Evolutionary conservation across 2,888 invertebrate species (phyloP).

Genomic region (Drosophila kanekoi): DNA sequence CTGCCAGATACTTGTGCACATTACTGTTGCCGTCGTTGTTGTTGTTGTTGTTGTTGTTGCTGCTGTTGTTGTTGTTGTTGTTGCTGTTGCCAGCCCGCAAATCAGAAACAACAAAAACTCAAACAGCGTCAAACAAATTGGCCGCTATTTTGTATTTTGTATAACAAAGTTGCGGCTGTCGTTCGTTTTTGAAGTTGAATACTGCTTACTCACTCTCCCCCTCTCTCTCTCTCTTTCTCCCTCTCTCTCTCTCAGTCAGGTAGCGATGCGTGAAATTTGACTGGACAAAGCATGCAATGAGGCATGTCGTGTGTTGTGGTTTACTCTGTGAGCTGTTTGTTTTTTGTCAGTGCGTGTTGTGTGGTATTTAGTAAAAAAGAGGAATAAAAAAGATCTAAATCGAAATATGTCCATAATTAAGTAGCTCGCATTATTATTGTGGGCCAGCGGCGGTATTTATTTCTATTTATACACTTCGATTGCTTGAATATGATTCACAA

Average conservation of each 20-base stretch:
- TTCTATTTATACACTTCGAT: slow-evolving; percentile 14
- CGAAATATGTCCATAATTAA: slow-evolving; percentile 28
- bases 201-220: not conserved
- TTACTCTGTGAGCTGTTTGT: slow-evolving; percentile 22
- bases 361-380: slow-evolving; percentile 25
- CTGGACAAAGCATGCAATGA: slow-evolving; percentile 67
- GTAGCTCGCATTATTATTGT: slow-evolving; percentile 22
- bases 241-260: slow-evolving; percentile 15
- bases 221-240: not conserved
- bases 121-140: slow-evolving; percentile 62
- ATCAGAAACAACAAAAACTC: slow-evolving; percentile 43
- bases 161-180: slow-evolving; percentile 68
- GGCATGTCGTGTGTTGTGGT: slow-evolving; percentile 46
- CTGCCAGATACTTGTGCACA: slow-evolving; percentile 32
- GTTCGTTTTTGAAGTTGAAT: slow-evolving; percentile 29
- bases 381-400: slow-evolving; percentile 8
- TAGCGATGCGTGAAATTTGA: slow-evolving; percentile 67
- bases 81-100: slow-evolving; percentile 34
- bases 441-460: slow-evolving; percentile 19
- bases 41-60: slow-evolving; percentile 2
- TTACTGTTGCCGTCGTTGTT: not conserved
- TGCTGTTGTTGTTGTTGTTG: slow-evolving; percentile 11
- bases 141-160: slow-evolving; percentile 63
- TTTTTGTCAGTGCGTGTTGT: slow-evolving; percentile 30
- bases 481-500: slow-evolving; percentile 6